A percentile compares a stretch with the other conserved stretches of the same genome.
phyloP scores from a whole-genome alignment of 2,888 invertebrate genomes.

The Formica aserva region DNA sequence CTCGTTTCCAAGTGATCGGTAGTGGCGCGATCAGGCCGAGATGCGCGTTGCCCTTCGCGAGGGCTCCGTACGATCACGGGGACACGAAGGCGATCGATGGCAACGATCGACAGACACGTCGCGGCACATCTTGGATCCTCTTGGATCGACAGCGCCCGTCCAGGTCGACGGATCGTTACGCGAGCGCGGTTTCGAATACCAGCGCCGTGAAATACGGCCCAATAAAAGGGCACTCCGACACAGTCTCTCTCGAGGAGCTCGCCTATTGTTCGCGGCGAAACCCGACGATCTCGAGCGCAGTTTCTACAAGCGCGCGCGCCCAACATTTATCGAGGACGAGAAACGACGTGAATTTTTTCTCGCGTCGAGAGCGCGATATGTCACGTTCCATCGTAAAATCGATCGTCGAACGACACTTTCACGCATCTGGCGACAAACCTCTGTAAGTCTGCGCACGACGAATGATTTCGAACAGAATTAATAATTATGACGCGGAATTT shows the following conservation, averaged over 20 bases:
- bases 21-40: neutral
- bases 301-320: constrained; percentile 52
- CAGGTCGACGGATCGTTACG: constrained; percentile 64
- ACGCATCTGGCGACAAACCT: constrained; percentile 44
- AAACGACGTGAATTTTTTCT: constrained; percentile 60
- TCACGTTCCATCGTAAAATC: constrained; percentile 66
- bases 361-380: constrained; percentile 32
- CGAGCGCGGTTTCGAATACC: constrained; percentile 65
- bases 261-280: constrained; percentile 74
- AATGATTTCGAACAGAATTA: neutral
- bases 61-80: neutral
- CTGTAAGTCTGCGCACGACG: neutral
- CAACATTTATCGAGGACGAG: constrained; percentile 64
- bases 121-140: constrained; percentile 53
- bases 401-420: constrained; percentile 48
- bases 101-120: constrained; percentile 47
- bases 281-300: constrained; percentile 65
- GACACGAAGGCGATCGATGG: constrained; percentile 31
- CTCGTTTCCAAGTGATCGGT: neutral
- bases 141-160: constrained; percentile 55
- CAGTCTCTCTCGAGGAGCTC: constrained; percentile 66
- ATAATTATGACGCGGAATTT: neutral
- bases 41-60: constrained; percentile 19
- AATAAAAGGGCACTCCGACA: constrained; percentile 77
- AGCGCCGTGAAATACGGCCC: constrained; percentile 72